Evolutionary conservation across 2,888 invertebrate species (phyloP), one percentile per base, ranked within the genome.

Genomic region (Ochropleura plecta): DNA sequence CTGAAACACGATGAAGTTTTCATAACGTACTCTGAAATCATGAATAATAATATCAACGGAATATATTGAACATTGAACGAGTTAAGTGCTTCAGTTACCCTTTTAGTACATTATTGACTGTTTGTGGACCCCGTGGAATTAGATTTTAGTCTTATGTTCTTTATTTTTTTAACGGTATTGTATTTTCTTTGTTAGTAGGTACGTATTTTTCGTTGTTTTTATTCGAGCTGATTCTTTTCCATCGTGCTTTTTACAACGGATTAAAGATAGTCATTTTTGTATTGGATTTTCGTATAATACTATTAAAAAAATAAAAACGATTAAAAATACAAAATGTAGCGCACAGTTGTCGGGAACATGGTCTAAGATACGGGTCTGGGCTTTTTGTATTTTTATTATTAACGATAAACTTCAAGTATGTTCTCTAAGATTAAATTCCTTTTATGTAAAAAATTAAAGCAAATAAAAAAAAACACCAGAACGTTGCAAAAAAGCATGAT

Each of bases 21-120:
- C 40, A 18, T 49, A 20, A 20, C 20, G 55, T 20, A 44, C 48
- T 70, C 14, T 16, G 44, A 14, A 70, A 77, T 62, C 48, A 49
- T 70, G 48, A 77, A 76, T 70, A 62, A 55, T 57, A 74, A 69
- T 9, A 62, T 18, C 60, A 51, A 46, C 18, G 20, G 44, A 78
- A 55, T 77, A 63, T 71, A 63, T 63, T 70, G 44, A 70, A 62
- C n/a, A 62, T 10, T 9, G 49, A 63, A 40, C 12, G 5, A 51
- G 55, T 49, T n/a, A 70, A 78, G 44, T 44, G 55, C 44, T 57
- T 70, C 18, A 57, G 44, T 40, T 55, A 53, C 18, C 40, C 40
- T 46, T 49, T 70, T 18, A 70, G 14, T 44, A 46, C 10, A 57
- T 55, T 55, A 70, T 55, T 62, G 30, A 62, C 30, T 69, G 48